phyloP scores from a whole-genome alignment of 2,888 invertebrate species.

The Pocota personata region DNA sequence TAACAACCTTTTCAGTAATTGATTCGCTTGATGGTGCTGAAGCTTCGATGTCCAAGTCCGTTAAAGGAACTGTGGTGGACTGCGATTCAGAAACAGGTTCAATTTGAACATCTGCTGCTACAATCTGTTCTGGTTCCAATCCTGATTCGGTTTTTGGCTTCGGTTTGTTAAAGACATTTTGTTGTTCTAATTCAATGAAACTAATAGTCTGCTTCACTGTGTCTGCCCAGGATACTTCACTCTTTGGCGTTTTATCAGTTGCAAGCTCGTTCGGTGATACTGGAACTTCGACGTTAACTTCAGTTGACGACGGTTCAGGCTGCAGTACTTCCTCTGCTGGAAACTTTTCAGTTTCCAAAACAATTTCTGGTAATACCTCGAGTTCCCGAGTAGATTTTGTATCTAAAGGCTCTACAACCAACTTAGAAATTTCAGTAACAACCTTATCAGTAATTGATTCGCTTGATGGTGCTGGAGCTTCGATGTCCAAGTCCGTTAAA shows the following conservation, averaged over 20 bases:
- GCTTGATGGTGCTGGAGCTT: background rate
- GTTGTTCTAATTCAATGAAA: conserved; percentile 21
- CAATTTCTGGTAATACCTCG: background rate
- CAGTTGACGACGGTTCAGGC: too few relatives aligned
- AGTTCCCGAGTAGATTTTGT: background rate
- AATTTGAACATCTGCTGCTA: background rate
- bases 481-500: background rate
- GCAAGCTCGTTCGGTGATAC: background rate
- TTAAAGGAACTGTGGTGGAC: background rate
- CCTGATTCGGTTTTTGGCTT: too few relatives aligned
- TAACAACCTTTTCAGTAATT: background rate
- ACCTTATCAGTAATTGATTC: background rate
- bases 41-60: background rate
- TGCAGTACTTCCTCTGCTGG: background rate
- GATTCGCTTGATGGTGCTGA: background rate
- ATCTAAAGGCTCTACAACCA: background rate
- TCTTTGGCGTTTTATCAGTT: background rate
- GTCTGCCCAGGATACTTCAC: background rate
- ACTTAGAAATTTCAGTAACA: background rate
- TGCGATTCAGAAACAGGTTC: background rate
- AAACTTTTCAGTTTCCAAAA: background rate
- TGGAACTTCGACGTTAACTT: too few relatives aligned
- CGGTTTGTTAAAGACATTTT: too few relatives aligned
- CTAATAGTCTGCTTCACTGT: background rate
- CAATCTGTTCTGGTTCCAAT: background rate